Percentiles rank a stretch among this genome's conserved stretches.
phyloP scores from a whole-genome alignment of 30 jellyfish, hydroid and myxozoan genomes.

The Mastigias papua region DNA sequence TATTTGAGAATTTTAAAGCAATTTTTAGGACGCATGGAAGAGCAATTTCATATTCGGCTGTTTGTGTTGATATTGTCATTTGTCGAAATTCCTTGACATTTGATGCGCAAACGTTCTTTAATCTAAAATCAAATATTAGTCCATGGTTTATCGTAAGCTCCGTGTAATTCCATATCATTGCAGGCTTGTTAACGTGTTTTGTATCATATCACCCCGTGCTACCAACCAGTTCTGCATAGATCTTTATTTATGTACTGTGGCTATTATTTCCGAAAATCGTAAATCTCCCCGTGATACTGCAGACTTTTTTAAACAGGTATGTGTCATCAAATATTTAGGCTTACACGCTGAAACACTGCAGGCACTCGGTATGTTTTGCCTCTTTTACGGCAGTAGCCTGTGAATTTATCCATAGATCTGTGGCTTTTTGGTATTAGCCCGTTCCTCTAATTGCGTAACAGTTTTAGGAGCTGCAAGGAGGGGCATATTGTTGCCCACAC shows the following conservation, averaged over 20 bases:
- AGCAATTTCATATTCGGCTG: neutral
- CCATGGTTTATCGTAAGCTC: neutral
- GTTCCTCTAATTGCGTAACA: neutral
- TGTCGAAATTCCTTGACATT: neutral
- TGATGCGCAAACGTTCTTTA: neutral
- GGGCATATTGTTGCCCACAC: too few species aligned
- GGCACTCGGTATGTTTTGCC: neutral
- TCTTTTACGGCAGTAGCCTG: neutral
- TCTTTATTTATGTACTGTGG: neutral
- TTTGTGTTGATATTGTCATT: neutral
- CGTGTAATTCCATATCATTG: neutral
- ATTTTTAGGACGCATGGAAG: slow-evolving; percentile 13
- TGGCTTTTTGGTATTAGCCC: neutral
- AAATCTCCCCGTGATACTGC: neutral
- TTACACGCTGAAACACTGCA: neutral
- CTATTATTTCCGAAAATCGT: neutral
- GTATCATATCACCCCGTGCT: neutral
- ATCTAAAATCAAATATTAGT: neutral
- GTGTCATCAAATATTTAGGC: neutral
- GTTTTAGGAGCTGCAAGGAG: neutral
- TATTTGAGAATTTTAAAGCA: neutral
- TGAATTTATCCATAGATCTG: neutral
- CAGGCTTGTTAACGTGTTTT: neutral
- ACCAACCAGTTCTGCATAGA: neutral
- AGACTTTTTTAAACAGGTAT: neutral